A percentile compares a stretch with the other conserved stretches of the same genome.
Conservation (phyloP, 2,797 vertebrate species). For the Pseudochaenichthys georgianus region DNA sequence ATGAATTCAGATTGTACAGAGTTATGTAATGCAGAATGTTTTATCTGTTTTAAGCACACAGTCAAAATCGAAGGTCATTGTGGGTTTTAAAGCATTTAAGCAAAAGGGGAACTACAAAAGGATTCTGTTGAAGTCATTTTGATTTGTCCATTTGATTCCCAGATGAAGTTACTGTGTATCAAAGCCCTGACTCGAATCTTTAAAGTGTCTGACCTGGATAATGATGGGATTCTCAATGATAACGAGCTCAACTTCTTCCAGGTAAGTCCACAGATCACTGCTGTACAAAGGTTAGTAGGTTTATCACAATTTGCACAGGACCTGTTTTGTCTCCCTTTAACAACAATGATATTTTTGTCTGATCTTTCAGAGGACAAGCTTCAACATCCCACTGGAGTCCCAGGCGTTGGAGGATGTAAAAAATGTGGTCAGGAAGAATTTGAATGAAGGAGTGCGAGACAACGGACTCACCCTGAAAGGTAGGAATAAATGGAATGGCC, state of each 20-base stretch:
- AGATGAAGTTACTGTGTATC: slow-evolving; percentile 95
- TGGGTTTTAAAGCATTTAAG: neutral
- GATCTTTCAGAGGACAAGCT: slow-evolving; percentile 91
- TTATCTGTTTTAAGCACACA: neutral
- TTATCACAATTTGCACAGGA: neutral
- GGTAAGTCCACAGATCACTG: slow-evolving; percentile 73
- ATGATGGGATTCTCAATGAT: slow-evolving; percentile 94
- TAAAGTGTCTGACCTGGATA: slow-evolving; percentile 96
- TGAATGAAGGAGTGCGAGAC: slow-evolving; percentile 90
- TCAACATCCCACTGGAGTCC: slow-evolving; percentile 93
- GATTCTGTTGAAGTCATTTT: neutral
- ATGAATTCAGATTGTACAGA: neutral
- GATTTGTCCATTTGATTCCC: slow-evolving; percentile 10
- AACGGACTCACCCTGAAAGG: slow-evolving; percentile 95
- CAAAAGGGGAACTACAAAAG: neutral
- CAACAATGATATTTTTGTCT: slow-evolving; percentile 4
- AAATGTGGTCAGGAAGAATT: slow-evolving; percentile 95
- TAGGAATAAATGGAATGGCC: slow-evolving; percentile 48
- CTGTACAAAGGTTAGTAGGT: too few species aligned
- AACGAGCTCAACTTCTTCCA: slow-evolving; percentile 97
- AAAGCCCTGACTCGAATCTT: slow-evolving; percentile 96
- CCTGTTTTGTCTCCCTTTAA: neutral
- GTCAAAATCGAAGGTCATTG: neutral
- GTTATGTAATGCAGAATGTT: neutral
- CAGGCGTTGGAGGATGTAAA: slow-evolving; percentile 97